A percentile compares a stretch with the other conserved stretches of the same genome.
Evolutionary conservation across 2,113 vertebrate species (phyloP).

Genomic region (Hymenochirus boettgeri): DNA sequence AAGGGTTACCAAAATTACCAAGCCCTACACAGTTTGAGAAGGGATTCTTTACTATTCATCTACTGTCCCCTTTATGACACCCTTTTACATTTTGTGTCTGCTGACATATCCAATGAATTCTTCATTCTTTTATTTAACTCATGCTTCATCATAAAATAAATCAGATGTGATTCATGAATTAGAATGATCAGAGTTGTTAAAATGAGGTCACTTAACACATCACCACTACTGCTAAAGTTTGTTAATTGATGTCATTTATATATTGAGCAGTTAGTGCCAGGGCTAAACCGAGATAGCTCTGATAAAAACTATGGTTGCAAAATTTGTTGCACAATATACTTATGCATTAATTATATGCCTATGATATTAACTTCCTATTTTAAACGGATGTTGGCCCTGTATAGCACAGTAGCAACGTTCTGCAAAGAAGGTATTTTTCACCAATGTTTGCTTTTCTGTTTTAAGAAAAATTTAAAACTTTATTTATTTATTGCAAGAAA

Average conservation of each 20-base stretch:
- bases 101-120: slow-evolving; percentile 28
- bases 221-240: slow-evolving; percentile 24
- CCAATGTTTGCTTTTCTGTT: neutral
- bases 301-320: neutral
- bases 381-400: neutral
- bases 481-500: no score
- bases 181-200: slow-evolving; percentile 36
- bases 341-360: neutral
- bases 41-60: slow-evolving; percentile 31
- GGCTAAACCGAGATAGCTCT: slow-evolving; percentile 8
- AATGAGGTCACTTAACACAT: slow-evolving; percentile 39
- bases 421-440: neutral
- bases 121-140: slow-evolving; percentile 28
- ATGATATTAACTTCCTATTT: neutral
- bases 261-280: slow-evolving; percentile 19
- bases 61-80: slow-evolving; percentile 30
- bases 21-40: slow-evolving; percentile 33
- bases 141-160: slow-evolving; percentile 31
- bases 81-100: slow-evolving; percentile 17
- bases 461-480: neutral
- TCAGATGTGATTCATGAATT: slow-evolving; percentile 38
- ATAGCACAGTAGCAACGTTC: neutral
- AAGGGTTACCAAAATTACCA: slow-evolving; percentile 42
- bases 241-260: slow-evolving; percentile 24
- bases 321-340: neutral